A percentile compares a stretch with the other conserved stretches of the same genome.
These are phyloP conservation scores for Hartigia nigra DNA, from an alignment of 2,888 invertebrate species.

Conservation along the genomic window DNA sequence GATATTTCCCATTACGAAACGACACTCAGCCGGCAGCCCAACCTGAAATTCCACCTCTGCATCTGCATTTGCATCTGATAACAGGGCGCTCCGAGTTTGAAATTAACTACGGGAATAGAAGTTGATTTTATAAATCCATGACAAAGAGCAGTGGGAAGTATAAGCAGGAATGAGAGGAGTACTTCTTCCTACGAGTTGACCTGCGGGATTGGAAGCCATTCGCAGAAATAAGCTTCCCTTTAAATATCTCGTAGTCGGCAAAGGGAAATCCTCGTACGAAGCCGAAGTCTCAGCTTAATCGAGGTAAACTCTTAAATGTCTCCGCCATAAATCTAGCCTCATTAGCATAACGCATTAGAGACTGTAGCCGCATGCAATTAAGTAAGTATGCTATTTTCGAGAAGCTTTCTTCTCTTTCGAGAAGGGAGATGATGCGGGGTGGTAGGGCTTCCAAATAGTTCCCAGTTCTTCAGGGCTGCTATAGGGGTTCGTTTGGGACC, in stretches of 20 bases:
- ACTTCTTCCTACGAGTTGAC: slow-evolving; percentile 12
- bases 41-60: background rate
- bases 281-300: slow-evolving; percentile 17
- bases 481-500: slow-evolving; percentile 19
- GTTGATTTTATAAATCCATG: background rate
- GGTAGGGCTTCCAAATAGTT: background rate
- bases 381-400: slow-evolving; percentile 49
- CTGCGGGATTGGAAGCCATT: background rate
- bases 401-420: too few relatives aligned
- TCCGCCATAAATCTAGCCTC: slow-evolving; percentile 44
- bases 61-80: background rate
- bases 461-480: background rate
- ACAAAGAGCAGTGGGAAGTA: background rate
- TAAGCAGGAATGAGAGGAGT: slow-evolving; percentile 25
- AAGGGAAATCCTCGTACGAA: background rate
- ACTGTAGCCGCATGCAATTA: slow-evolving; percentile 54
- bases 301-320: slow-evolving; percentile 35
- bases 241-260: background rate
- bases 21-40: background rate
- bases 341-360: slow-evolving; percentile 59
- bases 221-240: background rate
- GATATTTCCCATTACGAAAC: background rate
- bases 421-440: too few relatives aligned
- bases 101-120: background rate
- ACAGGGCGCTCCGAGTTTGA: background rate